Percentiles rank a stretch among this genome's conserved stretches.
Conservation (phyloP, 1,140 invertebrate species). For the Lordiphosa collinella region DNA sequence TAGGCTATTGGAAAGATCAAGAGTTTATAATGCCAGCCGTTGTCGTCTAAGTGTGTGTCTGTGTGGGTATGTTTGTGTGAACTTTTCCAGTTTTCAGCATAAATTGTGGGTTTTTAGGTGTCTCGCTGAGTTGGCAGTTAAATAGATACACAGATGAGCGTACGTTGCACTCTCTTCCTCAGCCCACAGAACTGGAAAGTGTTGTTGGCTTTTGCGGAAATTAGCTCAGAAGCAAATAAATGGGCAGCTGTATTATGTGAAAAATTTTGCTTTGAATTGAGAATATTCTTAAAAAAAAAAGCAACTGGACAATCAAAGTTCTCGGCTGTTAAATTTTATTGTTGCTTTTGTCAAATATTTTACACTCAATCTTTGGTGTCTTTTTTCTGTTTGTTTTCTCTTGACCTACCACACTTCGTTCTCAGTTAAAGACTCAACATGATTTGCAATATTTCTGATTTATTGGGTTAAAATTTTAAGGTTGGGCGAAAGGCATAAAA, state of each 20-base stretch:
- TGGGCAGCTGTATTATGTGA: too few relatives aligned
- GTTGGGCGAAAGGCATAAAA: too few relatives aligned
- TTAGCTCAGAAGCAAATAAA: too few relatives aligned
- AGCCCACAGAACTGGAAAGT: slow-evolving; percentile 61
- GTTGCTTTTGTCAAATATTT: too few relatives aligned
- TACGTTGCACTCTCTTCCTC: slow-evolving; percentile 46
- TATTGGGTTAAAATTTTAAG: too few relatives aligned
- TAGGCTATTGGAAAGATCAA: slow-evolving; percentile 79
- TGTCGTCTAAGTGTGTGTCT: slow-evolving; percentile 15
- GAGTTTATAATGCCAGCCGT: slow-evolving; percentile 59
- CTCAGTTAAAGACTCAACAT: background rate
- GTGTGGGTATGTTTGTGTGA: slow-evolving; percentile 38
- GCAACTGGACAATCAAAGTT: too few relatives aligned
- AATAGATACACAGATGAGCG: slow-evolving; percentile 37
- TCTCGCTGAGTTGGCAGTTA: slow-evolving; percentile 46
- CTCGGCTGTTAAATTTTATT: background rate
- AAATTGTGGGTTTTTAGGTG: slow-evolving; percentile 76
- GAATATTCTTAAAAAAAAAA: too few relatives aligned
- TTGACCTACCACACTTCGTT: background rate
- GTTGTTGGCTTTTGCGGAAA: slow-evolving; percentile 19
- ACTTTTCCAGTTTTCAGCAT: slow-evolving; percentile 73
- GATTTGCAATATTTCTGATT: background rate
- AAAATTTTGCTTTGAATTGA: too few relatives aligned
- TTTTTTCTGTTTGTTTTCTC: background rate
- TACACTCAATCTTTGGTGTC: background rate